Evolutionary conservation across 1,140 invertebrate genomes (phyloP).

Genomic region (Caligus rogercresseyi): DNA sequence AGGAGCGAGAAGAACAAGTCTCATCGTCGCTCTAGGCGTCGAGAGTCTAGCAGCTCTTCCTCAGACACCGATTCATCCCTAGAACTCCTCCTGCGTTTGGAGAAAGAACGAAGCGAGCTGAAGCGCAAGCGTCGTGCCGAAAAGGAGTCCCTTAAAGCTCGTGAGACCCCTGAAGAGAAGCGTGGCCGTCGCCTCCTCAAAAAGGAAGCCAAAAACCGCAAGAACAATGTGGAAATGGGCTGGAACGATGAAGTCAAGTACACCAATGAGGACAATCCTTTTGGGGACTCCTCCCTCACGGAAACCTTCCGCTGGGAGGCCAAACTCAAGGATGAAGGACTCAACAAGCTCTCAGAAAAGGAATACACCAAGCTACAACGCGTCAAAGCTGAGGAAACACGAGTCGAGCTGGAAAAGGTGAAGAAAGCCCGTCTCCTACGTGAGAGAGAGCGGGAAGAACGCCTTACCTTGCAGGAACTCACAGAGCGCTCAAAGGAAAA

Average conservation of each 20-base stretch:
- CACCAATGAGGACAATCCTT: constrained; percentile 94
- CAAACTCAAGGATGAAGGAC: constrained; percentile 85
- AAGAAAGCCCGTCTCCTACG: constrained; percentile 74
- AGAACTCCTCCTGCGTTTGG: constrained; percentile 30
- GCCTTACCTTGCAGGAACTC: constrained; percentile 72
- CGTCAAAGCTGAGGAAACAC: constrained; percentile 76
- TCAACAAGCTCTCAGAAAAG: constrained; percentile 53
- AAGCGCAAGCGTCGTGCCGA: constrained; percentile 45
- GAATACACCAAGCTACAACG: constrained; percentile 68
- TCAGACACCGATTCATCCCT: constrained; percentile 8
- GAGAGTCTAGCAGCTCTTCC: neutral
- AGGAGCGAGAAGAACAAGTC: neutral
- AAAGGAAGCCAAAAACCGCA: constrained; percentile 70
- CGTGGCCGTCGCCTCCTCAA: constrained; percentile 62
- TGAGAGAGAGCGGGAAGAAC: constrained; percentile 66
- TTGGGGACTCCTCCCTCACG: constrained; percentile 82
- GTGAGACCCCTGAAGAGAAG: constrained; percentile 90
- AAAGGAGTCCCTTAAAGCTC: constrained; percentile 67
- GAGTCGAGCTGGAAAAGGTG: constrained; percentile 67
- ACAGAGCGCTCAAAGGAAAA: constrained; percentile 83
- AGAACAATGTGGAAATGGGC: constrained; percentile 65
- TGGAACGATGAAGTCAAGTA: constrained; percentile 93
- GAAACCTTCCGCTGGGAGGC: constrained; percentile 92
- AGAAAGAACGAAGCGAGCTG: constrained; percentile 46
- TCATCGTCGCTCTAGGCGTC: neutral